phyloP scores from a whole-genome alignment of 2,797 vertebrate species.

The Phrynocephalus vlangalii region DNA sequence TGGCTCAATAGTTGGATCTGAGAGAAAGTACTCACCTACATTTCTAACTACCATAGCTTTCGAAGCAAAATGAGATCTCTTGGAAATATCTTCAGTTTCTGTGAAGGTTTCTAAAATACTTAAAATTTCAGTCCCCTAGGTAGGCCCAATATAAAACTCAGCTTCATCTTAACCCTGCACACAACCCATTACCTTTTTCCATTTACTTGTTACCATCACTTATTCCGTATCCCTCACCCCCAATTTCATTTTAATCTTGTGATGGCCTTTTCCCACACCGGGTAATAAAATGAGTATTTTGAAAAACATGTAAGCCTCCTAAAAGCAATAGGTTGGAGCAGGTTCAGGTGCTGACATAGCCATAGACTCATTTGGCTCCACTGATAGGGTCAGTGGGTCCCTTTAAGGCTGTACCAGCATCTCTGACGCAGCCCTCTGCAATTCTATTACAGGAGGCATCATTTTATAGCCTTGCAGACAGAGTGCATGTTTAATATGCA shows the following conservation, averaged over 20 bases:
- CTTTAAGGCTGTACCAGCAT: constrained; percentile 26
- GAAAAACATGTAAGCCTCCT: background rate
- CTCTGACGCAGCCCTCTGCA: constrained; percentile 16
- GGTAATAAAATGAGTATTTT: background rate
- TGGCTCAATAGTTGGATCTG: background rate
- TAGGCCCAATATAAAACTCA: background rate
- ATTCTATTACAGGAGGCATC: constrained; percentile 12
- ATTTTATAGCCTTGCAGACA: constrained; percentile 32
- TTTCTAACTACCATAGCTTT: background rate
- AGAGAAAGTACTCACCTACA: too few species aligned
- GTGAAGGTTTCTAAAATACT: background rate
- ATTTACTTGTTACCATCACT: background rate
- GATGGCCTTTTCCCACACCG: background rate
- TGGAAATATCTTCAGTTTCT: background rate
- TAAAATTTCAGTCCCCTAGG: background rate
- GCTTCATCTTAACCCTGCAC: background rate
- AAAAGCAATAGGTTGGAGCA: background rate
- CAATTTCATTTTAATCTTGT: background rate
- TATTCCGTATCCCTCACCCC: background rate
- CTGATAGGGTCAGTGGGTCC: constrained; percentile 10
- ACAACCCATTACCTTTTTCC: background rate
- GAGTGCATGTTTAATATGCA: constrained; percentile 22
- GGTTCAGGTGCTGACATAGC: background rate
- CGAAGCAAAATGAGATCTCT: background rate
- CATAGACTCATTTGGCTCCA: constrained; percentile 21